These are phyloP conservation scores for Micrastur ruficollis DNA, from an alignment of 2,797 vertebrate species.

Conservation along the genomic window DNA sequence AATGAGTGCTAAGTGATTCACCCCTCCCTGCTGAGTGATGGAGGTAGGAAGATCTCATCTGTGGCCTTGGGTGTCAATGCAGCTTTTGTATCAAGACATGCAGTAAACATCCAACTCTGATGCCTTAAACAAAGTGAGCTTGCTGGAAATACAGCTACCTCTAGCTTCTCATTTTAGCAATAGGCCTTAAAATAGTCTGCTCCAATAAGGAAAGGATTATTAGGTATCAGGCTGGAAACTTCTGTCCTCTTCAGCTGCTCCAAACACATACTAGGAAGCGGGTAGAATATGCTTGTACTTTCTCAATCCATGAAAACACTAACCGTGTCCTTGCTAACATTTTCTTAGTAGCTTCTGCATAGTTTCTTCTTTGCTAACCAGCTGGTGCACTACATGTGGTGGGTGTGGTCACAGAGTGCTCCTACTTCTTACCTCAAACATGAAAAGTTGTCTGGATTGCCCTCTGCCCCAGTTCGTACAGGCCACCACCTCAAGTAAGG, in stretches of 20 bases:
- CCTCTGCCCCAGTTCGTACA: neutral
- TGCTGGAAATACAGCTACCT: neutral
- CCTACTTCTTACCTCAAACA: neutral
- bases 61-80: conserved; percentile 30
- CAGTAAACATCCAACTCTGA: conserved; percentile 69
- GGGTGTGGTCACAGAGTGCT: neutral
- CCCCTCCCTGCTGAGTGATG: neutral
- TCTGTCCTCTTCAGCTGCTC: conserved; percentile 8
- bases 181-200: neutral
- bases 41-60: neutral
- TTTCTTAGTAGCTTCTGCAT: neutral
- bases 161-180: neutral
- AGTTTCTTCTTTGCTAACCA: conserved; percentile 42
- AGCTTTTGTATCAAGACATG: conserved; percentile 39
- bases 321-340: conserved; percentile 39
- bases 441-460: neutral
- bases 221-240: neutral
- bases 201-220: neutral
- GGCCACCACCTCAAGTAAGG: neutral
- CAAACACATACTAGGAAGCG: neutral
- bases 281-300: neutral
- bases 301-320: neutral
- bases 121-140: conserved; percentile 50
- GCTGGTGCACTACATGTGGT: neutral
- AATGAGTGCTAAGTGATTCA: neutral